Evolutionary conservation across 2,888 invertebrate genomes (phyloP).

Genomic region (Cyrtodaria siliqua): DNA sequence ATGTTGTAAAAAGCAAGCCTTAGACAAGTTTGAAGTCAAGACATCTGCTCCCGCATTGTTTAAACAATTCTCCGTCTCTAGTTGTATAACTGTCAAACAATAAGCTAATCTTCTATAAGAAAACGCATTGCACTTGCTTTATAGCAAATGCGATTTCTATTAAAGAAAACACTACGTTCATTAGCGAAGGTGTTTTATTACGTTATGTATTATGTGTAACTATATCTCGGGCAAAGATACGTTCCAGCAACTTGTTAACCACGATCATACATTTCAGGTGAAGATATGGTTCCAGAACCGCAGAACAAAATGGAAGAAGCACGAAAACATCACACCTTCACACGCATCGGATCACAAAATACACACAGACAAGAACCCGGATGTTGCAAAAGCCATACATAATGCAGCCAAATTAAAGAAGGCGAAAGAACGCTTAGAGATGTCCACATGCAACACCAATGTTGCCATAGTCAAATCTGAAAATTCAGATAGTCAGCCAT

Average conservation of each 20-base stretch:
- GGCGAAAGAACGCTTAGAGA: constrained; percentile 58
- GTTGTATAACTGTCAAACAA: too few relatives aligned
- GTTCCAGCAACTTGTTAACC: neutral
- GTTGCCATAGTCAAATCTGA: neutral
- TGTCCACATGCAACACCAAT: neutral
- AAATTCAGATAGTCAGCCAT: constrained; percentile 23
- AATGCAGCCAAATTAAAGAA: constrained; percentile 65
- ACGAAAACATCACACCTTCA: constrained; percentile 95
- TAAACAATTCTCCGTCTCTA: too few relatives aligned
- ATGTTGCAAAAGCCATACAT: constrained; percentile 66
- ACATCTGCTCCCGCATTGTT: too few relatives aligned
- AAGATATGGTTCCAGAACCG: constrained; percentile 97
- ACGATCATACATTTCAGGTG: constrained; percentile 91
- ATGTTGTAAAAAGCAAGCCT: too few relatives aligned
- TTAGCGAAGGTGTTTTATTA: too few relatives aligned
- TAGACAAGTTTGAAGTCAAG: too few relatives aligned
- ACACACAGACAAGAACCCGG: constrained; percentile 79
- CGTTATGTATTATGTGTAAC: neutral
- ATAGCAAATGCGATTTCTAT: too few relatives aligned
- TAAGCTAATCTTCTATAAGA: too few relatives aligned
- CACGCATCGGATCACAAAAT: constrained; percentile 94
- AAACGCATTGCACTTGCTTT: too few relatives aligned
- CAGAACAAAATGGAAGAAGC: constrained; percentile 95
- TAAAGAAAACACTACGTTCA: too few relatives aligned
- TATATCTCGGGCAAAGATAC: neutral